Conservation (phyloP, 2,113 vertebrate species). For the Barnardius zonarius region DNA sequence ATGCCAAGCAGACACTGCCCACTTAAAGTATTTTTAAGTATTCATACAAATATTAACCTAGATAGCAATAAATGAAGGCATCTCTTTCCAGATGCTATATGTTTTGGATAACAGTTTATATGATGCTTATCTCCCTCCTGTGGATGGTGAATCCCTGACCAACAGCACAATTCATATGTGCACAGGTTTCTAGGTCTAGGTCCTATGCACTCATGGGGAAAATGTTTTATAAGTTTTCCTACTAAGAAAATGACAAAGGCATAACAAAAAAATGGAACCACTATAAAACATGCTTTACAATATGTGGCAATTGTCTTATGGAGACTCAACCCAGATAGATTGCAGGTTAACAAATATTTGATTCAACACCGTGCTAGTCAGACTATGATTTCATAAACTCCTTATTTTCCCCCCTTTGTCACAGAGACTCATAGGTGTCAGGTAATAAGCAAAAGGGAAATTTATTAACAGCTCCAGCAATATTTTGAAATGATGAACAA, state of each 20-base stretch:
- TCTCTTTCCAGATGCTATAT: background rate
- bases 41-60: background rate
- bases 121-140: background rate
- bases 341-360: background rate
- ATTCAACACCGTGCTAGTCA: background rate
- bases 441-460: background rate
- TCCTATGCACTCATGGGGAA: background rate
- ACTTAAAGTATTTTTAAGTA: background rate
- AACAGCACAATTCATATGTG: background rate
- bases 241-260: background rate
- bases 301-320: background rate
- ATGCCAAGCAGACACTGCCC: background rate
- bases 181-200: background rate
- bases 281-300: background rate
- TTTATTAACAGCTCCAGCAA: background rate
- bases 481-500: background rate
- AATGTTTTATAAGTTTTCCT: background rate
- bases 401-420: fast-evolving
- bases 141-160: background rate
- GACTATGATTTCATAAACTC: background rate
- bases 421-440: background rate
- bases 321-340: background rate
- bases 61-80: background rate
- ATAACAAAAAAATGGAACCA: background rate
- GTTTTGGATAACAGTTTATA: background rate